These are phyloP conservation scores for Pitangus sulphuratus DNA, from an alignment of 2,797 vertebrate genomes.

Conservation along the genomic window DNA sequence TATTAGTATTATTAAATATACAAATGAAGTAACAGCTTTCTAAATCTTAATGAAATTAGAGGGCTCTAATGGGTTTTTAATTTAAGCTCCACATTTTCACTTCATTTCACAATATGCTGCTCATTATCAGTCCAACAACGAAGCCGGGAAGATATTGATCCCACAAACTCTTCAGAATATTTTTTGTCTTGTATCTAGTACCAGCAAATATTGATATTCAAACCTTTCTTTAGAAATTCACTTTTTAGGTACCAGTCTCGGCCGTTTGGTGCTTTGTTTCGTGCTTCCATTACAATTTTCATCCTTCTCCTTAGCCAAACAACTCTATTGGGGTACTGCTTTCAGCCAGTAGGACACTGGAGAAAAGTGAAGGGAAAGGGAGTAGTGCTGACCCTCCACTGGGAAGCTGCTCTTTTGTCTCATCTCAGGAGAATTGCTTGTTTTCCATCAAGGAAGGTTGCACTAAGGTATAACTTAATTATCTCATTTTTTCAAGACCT, in stretches of 20 bases:
- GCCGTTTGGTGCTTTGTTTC: background rate
- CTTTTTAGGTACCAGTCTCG: background rate
- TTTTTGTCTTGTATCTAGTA: background rate
- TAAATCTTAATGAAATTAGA: slow-evolving; percentile 12
- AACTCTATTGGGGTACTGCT: accelerated
- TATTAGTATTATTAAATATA: background rate
- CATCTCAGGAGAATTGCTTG: background rate
- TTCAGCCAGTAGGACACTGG: background rate
- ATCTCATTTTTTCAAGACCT: background rate
- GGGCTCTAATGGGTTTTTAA: slow-evolving; percentile 1
- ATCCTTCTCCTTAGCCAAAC: background rate
- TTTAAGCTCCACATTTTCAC: background rate
- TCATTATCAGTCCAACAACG: background rate
- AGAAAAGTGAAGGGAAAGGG: background rate
- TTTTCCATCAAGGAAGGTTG: background rate
- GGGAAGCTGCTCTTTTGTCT: background rate
- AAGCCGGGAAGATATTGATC: background rate
- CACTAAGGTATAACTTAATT: background rate
- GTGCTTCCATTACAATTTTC: background rate
- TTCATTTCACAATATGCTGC: background rate
- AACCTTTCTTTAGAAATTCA: background rate
- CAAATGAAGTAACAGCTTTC: background rate
- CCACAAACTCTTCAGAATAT: background rate
- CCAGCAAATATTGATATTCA: background rate
- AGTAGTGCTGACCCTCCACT: background rate